A percentile compares a stretch with the other conserved stretches of the same genome.
Conservation (phyloP, 2,888 invertebrate species). For the Sepiola atlantica region DNA sequence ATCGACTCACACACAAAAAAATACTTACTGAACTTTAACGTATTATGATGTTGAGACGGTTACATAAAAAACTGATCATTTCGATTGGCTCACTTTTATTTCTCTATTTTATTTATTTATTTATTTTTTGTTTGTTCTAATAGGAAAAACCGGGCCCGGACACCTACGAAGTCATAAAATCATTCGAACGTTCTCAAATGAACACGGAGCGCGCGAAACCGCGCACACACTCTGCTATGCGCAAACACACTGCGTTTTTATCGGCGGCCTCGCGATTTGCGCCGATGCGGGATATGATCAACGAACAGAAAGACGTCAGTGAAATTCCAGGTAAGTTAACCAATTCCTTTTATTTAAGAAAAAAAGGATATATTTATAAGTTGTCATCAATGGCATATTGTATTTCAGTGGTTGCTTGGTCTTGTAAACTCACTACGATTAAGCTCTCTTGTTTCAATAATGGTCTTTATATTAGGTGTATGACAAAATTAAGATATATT, state of each 20-base stretch:
- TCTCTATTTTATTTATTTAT: neutral
- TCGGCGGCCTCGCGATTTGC: slow-evolving; percentile 71
- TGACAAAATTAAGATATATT: no score
- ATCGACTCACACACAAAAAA: no score
- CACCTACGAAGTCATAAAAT: slow-evolving; percentile 69
- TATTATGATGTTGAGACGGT: no score
- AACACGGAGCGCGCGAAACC: slow-evolving; percentile 62
- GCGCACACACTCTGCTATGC: slow-evolving; percentile 66
- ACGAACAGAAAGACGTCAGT: slow-evolving; percentile 60
- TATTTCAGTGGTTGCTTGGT: no score
- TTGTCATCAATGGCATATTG: no score
- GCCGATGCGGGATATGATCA: slow-evolving; percentile 66
- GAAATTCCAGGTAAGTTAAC: slow-evolving; percentile 67
- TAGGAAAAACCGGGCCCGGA: slow-evolving; percentile 73
- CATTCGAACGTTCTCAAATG: slow-evolving; percentile 67
- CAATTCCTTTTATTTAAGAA: no score
- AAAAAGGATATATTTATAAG: no score
- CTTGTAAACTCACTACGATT: no score
- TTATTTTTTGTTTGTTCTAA: slow-evolving; percentile 49
- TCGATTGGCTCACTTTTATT: no score
- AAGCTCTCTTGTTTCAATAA: no score
- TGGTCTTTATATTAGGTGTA: no score
- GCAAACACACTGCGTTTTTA: slow-evolving; percentile 71
- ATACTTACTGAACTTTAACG: no score
- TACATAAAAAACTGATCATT: neutral